phyloP scores from a whole-genome alignment of 1,140 invertebrate species.

The Macrocentrus cingulum region DNA sequence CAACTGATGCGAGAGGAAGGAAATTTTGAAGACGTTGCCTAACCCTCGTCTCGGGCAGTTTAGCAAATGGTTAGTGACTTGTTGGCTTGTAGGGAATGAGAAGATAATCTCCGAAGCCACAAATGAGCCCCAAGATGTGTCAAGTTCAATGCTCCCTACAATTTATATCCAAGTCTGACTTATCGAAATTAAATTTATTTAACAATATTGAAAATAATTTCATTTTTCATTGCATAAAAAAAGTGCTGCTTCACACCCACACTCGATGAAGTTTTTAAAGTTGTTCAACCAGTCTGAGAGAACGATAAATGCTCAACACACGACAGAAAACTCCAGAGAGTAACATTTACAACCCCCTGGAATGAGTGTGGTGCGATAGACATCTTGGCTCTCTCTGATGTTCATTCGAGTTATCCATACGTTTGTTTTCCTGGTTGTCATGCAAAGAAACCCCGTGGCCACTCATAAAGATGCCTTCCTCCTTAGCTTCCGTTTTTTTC shows the following conservation, averaged over 20 bases:
- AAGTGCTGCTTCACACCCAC: no score
- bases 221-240: no score
- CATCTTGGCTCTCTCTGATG: neutral
- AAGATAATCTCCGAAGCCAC: neutral
- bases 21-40: constrained; percentile 2
- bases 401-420: neutral
- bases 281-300: no score
- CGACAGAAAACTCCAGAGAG: no score
- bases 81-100: neutral
- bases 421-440: constrained; percentile 5
- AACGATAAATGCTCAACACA: no score
- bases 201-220: no score
- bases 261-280: no score
- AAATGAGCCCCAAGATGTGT: neutral
- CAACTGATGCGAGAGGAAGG: constrained; percentile 15
- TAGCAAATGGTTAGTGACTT: constrained; percentile 26
- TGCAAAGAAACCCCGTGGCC: constrained; percentile 7
- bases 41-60: constrained; percentile 22
- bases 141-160: neutral
- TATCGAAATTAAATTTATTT: no score
- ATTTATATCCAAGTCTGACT: neutral
- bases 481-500: constrained; percentile 21
- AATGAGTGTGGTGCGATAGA: neutral
- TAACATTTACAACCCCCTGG: no score
- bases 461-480: constrained; percentile 8